Base-by-base conservation (phyloP, 2,797 vertebrate species). In the Notolepis coatsorum region DNA sequence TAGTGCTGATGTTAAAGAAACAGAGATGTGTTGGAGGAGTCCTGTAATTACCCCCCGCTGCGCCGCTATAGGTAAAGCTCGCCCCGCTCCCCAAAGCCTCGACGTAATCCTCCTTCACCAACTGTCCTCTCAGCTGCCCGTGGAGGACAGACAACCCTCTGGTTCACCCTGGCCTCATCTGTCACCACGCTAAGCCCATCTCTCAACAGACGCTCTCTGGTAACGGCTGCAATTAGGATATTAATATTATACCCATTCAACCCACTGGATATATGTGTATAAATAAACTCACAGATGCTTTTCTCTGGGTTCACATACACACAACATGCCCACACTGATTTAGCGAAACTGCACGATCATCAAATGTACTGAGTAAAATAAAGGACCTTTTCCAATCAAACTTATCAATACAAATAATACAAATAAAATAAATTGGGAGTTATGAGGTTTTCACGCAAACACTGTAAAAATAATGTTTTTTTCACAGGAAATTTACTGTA, bases 161-260 rank as follows among this genome's bases (percentile, higher is more conserved):
- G 83, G 74, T 86, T 88, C 89, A 86, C 84, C 80, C 73, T 55
- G 78, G 72, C 84, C 73, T 86, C 85, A 81, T 86, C 86, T 88
- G 85, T 80, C 76, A 71, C 65, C 70, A 53, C 70, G 76, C 80
- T 88, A 88, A 84, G 73, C 77, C 74, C 15, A 75, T 81, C 84
- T 85, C 74, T 69, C 72, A 81, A 73, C 81, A 82, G 66, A 77
- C 73, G 75, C 61, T 56, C 61, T 56, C 57, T 37, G 47, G 75
- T 75, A 71, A 64, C 15, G 71, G 42, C 63, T 72, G 80, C 77
- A 84, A 84, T 88, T 86, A 84, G 88, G 84, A 90, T 90, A 90
- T 85, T 86, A 90, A 90, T 82, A 85, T 77, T 68, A 87, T 90
- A 92, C 86, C 79, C 73, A 71, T 74, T 77, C 76, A 54, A 46